phyloP scores from a whole-genome alignment of 2,797 vertebrate genomes.

The Halcyon leucocephala region DNA sequence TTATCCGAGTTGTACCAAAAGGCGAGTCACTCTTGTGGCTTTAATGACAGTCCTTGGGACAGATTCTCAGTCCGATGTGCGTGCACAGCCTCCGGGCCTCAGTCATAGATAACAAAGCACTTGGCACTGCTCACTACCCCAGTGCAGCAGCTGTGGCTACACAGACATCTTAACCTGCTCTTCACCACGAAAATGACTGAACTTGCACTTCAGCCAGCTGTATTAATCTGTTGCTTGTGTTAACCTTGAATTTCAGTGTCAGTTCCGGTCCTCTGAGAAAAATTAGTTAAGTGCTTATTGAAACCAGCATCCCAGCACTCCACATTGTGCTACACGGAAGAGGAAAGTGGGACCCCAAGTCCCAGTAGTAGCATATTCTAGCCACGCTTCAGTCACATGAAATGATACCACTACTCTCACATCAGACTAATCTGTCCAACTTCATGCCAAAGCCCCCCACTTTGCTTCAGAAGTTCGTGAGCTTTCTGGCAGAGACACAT shows the following conservation, averaged over 20 bases:
- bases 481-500: neutral
- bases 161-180: neutral
- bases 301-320: constrained; percentile 33
- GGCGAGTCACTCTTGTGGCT: neutral
- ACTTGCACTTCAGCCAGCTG: neutral
- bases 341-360: neutral
- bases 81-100: neutral
- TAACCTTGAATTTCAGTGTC: constrained; percentile 47
- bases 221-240: constrained; percentile 4
- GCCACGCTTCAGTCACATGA: neutral
- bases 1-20: neutral
- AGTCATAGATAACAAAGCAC: neutral
- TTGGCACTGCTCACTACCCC: neutral
- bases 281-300: constrained; percentile 23
- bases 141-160: neutral
- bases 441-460: neutral
- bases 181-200: neutral
- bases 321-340: neutral
- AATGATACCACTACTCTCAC: neutral
- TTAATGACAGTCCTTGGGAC: neutral
- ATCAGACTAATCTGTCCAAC: neutral
- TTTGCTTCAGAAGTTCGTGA: neutral
- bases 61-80: neutral
- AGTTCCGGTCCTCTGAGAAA: constrained; percentile 11
- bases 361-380: neutral